Percentiles rank a stretch among this genome's conserved stretches.
phyloP scores from a whole-genome alignment of 1,140 invertebrate genomes.

The Pachypsylla venusta region DNA sequence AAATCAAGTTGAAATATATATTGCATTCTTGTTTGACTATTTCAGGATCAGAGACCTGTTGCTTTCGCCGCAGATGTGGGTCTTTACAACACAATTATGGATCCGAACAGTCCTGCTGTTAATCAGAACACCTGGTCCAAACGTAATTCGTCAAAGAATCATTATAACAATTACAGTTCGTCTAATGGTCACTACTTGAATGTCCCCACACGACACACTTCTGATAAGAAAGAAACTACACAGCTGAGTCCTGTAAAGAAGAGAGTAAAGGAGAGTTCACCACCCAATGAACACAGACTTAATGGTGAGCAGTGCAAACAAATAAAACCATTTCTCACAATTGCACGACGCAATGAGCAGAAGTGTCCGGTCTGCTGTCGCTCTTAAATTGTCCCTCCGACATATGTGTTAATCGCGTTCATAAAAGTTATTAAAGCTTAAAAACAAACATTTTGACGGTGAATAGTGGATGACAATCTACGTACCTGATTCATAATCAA shows the following conservation, averaged over 20 bases:
- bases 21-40: slow-evolving; percentile 26
- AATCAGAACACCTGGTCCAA: neutral
- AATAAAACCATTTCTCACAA: no score
- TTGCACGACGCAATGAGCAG: no score
- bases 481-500: no score
- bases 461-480: no score
- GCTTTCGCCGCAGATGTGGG: slow-evolving; percentile 26
- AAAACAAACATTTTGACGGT: no score
- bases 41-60: slow-evolving; percentile 40
- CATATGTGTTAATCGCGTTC: no score
- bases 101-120: neutral
- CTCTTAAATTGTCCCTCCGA: no score
- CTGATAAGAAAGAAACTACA: slow-evolving; percentile 69
- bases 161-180: neutral
- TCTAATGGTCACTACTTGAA: neutral
- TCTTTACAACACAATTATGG: slow-evolving; percentile 2
- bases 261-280: slow-evolving; percentile 90
- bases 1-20: no score
- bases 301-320: slow-evolving; percentile 34
- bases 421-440: no score
- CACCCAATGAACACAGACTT: slow-evolving; percentile 37
- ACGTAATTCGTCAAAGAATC: neutral
- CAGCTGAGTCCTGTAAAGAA: slow-evolving; percentile 95
- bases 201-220: slow-evolving; percentile 21
- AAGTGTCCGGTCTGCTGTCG: no score